These are phyloP conservation scores for Pammene aurita DNA, from an alignment of 2,888 invertebrate genomes.

Conservation along the genomic window DNA sequence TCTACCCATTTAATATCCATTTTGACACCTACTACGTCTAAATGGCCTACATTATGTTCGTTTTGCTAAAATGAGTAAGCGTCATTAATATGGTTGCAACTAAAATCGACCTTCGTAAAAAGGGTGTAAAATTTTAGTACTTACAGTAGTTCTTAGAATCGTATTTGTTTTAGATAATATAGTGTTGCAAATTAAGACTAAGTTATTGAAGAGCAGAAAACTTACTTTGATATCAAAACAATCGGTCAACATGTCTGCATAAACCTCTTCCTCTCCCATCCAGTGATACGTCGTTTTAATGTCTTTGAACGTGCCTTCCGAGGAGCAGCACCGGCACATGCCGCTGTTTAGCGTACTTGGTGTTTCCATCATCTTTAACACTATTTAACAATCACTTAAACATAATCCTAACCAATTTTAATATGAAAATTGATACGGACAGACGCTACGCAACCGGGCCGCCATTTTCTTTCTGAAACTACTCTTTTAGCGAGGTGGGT, in stretches of 20 bases:
- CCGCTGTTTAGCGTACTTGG: constrained; percentile 54
- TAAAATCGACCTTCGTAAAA: neutral
- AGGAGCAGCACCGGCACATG: constrained; percentile 77
- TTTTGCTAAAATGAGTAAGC: neutral
- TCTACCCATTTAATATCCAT: neutral
- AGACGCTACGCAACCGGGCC: constrained; percentile 55
- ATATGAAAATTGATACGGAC: constrained; percentile 43
- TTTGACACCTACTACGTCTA: neutral
- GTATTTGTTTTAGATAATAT: no score
- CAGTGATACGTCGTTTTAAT: constrained; percentile 68
- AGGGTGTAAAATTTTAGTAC: no score
- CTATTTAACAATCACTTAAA: constrained; percentile 54
- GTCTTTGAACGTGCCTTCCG: constrained; percentile 74
- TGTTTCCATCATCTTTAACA: constrained; percentile 62
- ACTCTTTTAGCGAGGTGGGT: no score
- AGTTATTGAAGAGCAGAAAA: constrained; percentile 35
- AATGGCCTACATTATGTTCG: neutral
- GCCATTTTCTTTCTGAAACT: constrained; percentile 62
- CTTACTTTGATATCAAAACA: constrained; percentile 75
- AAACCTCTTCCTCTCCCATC: constrained; percentile 77
- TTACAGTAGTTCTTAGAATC: neutral
- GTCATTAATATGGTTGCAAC: constrained; percentile 7
- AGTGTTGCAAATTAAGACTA: neutral
- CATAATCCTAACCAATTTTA: constrained; percentile 42
- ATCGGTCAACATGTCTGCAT: constrained; percentile 73